A percentile compares a stretch with the other conserved stretches of the same genome.
Conservation (phyloP, 2,113 vertebrate genomes). For the Cranoglanis bouderius region DNA sequence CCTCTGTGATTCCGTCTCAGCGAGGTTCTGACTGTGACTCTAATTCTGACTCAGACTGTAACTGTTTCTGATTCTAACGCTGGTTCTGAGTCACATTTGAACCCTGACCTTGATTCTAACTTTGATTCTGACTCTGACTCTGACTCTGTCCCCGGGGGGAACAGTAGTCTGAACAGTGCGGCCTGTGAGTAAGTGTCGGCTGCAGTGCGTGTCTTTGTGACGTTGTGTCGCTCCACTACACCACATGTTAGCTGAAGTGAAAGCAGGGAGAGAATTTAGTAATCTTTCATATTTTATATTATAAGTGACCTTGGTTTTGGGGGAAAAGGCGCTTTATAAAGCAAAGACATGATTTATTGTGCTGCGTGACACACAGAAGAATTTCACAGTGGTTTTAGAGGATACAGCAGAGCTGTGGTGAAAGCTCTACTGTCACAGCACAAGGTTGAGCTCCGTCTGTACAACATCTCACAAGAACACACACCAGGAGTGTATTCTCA, state of each 20-base stretch:
- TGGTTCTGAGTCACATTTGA: background rate
- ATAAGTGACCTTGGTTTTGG: background rate
- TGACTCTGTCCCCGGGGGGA: background rate
- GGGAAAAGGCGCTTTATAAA: background rate
- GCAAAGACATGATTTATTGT: background rate
- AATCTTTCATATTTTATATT: background rate
- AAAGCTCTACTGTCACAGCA: conserved; percentile 5
- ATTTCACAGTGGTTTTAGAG: background rate
- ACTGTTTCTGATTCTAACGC: too few relatives aligned
- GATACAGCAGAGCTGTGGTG: background rate
- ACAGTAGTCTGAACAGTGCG: background rate
- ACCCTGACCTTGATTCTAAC: background rate
- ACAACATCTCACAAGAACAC: background rate
- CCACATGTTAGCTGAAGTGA: background rate
- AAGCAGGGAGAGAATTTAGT: background rate
- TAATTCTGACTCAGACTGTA: background rate
- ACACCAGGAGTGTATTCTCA: background rate
- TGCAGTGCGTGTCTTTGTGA: background rate
- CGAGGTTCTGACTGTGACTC: background rate
- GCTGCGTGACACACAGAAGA: background rate
- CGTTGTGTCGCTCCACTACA: background rate
- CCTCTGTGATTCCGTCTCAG: background rate
- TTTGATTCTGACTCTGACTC: background rate
- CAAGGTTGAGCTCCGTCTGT: background rate
- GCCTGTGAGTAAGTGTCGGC: background rate